Evolutionary conservation across 2,797 vertebrate species (phyloP), one percentile per base, ranked within the genome.

Genomic region (Trachurus trachurus): DNA sequence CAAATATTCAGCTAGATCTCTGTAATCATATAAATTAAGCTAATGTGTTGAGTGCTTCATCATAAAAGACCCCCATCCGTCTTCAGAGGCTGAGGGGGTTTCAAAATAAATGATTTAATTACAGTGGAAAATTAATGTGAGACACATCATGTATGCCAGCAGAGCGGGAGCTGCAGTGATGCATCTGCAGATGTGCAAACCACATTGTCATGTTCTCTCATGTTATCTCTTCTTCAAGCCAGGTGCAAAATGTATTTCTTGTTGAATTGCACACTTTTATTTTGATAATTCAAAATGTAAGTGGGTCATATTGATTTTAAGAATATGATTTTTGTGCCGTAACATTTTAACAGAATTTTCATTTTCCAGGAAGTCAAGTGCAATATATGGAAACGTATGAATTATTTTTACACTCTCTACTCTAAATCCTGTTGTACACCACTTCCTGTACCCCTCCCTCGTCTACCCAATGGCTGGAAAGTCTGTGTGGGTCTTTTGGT

Each of bases 371-470:
- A 82, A 84, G 85, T 81, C 74, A 87, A 74, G 9, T 90, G 80
- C 62, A 66, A 50, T 37, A 3, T 22, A 80, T 91, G 89, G 87
- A 92, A 94, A 88, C 21, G 82, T 79, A 2, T 21, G 57, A 56
- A 57, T 75, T 83, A 58, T 86, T 74, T 88, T 81, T 74, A 68
- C 34, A 68, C 26, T 26, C 26, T 26, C 26, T 49, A 61, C 31
- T 80, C 44, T 68, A 22, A 73, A 83, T 66, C 60, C 40, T 80
- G 76, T 58, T 13, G 8, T 42, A 44, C 9, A 70, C 92, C 93
- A 93, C 93, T 89, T 94, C 94, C 93, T 94, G 88, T 73, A 15
- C 61, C 42, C 19, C 34, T 37, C 34, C 34, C 34, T 37, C 8
- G 1, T 37, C 0, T 19, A 53, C 6, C n/a, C 21, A 19, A 5